Percentiles rank a stretch among this genome's conserved stretches.
These are phyloP conservation scores for Oasisia sp. DNA, from an alignment of 2,888 invertebrate species.

Conservation along the genomic window DNA sequence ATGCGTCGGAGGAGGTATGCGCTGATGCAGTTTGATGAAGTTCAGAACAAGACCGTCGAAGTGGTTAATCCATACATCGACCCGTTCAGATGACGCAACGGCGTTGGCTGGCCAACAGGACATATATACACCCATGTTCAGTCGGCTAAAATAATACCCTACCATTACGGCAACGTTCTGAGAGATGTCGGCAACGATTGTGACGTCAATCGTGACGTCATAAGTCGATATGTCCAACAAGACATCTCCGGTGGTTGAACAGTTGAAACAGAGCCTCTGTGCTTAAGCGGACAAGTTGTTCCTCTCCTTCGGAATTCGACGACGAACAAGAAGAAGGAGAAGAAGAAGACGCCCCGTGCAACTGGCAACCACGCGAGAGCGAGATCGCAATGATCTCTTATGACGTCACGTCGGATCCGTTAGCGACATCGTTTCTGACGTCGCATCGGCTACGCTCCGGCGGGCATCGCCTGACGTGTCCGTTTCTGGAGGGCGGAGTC, in stretches of 20 bases:
- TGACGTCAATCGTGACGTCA: neutral
- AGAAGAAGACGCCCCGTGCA: too few relatives aligned
- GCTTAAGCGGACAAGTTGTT: neutral
- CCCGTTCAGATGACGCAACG: neutral
- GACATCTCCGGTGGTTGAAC: neutral
- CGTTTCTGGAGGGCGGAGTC: slow-evolving; percentile 3
- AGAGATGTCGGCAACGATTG: neutral
- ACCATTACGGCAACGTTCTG: neutral
- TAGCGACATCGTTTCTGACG: neutral
- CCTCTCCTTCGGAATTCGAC: too few relatives aligned
- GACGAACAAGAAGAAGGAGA: too few relatives aligned
- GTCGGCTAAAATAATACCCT: neutral
- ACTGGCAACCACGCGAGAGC: neutral
- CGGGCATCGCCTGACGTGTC: neutral
- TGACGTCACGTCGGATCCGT: neutral
- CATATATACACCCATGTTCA: neutral
- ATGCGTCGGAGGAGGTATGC: too few relatives aligned
- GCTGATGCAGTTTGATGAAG: neutral
- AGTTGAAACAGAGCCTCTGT: neutral
- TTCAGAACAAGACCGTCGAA: neutral
- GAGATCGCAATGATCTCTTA: neutral
- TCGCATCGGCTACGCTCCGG: neutral
- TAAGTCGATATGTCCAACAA: neutral
- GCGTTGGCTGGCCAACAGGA: neutral
- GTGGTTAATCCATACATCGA: neutral